Conservation (phyloP, 1,140 invertebrate genomes). For the Orchesella cincta region DNA sequence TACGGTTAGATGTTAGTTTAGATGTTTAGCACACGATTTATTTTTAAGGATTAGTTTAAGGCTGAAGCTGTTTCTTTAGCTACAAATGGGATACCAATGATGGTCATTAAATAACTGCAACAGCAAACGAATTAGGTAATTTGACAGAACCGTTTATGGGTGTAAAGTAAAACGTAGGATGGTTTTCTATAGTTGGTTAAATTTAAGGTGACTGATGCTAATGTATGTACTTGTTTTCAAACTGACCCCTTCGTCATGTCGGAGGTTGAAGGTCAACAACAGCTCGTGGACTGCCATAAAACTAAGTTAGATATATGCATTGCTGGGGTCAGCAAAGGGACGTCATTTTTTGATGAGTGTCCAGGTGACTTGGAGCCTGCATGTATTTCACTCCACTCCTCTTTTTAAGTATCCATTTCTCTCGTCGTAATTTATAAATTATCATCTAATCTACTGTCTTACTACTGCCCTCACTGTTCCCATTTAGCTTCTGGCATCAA, state of each 20-base stretch:
- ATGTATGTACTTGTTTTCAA: conserved; percentile 22
- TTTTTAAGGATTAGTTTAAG: not conserved
- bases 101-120: not conserved
- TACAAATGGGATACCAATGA: conserved; percentile 17
- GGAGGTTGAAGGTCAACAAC: conserved; percentile 29
- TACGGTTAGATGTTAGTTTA: not conserved
- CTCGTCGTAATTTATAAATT: not conserved
- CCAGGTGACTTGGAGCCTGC: conserved; percentile 26
- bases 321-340: conserved; percentile 24
- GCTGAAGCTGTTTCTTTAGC: too few relatives aligned
- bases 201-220: conserved; percentile 24
- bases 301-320: conserved; percentile 24
- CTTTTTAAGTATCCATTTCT: not conserved
- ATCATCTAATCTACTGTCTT: not conserved
- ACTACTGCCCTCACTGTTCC: not conserved
- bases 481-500: not conserved
- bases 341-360: conserved; percentile 1
- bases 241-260: conserved; percentile 29
- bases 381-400: conserved; percentile 18
- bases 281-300: conserved; percentile 26
- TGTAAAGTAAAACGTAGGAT: conserved; percentile 18
- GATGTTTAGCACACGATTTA: not conserved
- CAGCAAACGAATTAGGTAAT: not conserved
- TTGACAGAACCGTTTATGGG: not conserved
- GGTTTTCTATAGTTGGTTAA: conserved; percentile 18